phyloP scores from a whole-genome alignment of 2,888 invertebrate genomes.

The Diogma glabrata region DNA sequence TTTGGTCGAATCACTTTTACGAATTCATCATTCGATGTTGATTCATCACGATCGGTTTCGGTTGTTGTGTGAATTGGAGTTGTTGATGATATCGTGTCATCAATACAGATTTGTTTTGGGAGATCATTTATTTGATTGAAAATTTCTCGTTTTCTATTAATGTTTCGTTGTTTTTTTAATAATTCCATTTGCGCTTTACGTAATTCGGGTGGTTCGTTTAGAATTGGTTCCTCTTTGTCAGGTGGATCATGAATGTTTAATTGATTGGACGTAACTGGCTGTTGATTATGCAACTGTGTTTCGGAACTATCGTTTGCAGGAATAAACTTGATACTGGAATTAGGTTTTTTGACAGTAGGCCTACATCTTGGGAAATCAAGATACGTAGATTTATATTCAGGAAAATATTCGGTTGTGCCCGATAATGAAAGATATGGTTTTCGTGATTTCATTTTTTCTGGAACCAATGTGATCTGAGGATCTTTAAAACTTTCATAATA shows the following conservation, averaged over 20 bases:
- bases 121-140: not conserved
- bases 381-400: slow-evolving; percentile 33
- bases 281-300: not conserved
- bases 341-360: slow-evolving; percentile 28
- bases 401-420: slow-evolving; percentile 36
- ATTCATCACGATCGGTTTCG: slow-evolving; percentile 15
- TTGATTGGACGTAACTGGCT: not conserved
- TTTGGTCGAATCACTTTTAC: slow-evolving; percentile 18
- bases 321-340: slow-evolving; percentile 2
- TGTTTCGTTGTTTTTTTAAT: slow-evolving; percentile 26
- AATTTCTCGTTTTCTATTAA: slow-evolving; percentile 6
- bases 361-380: slow-evolving; percentile 33
- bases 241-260: slow-evolving; percentile 10
- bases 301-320: not conserved
- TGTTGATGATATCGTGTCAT: slow-evolving; percentile 14
- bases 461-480: slow-evolving; percentile 31
- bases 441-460: slow-evolving; percentile 33
- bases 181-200: slow-evolving; percentile 25
- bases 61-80: slow-evolving; percentile 14
- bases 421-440: slow-evolving; percentile 32
- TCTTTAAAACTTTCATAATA: slow-evolving; percentile 35
- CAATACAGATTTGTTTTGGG: not conserved
- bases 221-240: not conserved
- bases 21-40: slow-evolving; percentile 15
- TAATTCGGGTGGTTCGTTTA: slow-evolving; percentile 27